Evolutionary conservation across 2,113 vertebrate genomes (phyloP).

Genomic region (Psammodynastes pulverulentus): DNA sequence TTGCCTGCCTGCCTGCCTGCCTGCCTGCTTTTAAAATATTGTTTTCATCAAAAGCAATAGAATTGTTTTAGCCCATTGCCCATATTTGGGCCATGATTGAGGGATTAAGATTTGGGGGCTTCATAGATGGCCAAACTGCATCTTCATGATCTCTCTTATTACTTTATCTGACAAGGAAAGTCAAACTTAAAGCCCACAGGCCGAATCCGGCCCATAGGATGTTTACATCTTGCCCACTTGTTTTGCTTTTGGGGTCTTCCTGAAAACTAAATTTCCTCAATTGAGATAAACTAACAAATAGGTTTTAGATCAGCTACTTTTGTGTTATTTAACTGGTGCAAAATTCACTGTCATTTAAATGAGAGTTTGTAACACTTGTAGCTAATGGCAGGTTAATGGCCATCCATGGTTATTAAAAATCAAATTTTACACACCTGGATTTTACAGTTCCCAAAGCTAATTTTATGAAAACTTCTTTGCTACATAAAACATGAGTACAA

Average conservation of each 20-base stretch:
- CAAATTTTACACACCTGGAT: neutral
- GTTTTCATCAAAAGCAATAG: neutral
- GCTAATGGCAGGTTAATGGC: constrained; percentile 27
- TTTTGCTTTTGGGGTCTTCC: constrained; percentile 23
- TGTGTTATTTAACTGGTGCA: constrained; percentile 36
- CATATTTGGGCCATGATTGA: neutral
- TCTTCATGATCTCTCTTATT: neutral
- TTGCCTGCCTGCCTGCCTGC: no score
- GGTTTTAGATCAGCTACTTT: constrained; percentile 15
- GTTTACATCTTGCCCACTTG: no score
- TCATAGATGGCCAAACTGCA: neutral
- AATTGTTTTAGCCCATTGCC: neutral
- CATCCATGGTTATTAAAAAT: neutral
- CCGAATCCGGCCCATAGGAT: no score
- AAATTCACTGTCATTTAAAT: constrained; percentile 30
- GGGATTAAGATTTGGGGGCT: neutral
- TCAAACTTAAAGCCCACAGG: neutral
- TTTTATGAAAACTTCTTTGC: neutral
- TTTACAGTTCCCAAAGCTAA: neutral
- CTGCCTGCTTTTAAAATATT: neutral
- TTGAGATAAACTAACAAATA: constrained; percentile 22
- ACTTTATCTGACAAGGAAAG: neutral
- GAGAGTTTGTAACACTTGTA: constrained; percentile 28
- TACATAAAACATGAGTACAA: neutral
- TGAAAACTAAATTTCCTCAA: constrained; percentile 31